Evolutionary conservation across 2,797 vertebrate species (phyloP), one percentile per base, ranked within the genome.

Genomic region (Lateolabrax maculatus): DNA sequence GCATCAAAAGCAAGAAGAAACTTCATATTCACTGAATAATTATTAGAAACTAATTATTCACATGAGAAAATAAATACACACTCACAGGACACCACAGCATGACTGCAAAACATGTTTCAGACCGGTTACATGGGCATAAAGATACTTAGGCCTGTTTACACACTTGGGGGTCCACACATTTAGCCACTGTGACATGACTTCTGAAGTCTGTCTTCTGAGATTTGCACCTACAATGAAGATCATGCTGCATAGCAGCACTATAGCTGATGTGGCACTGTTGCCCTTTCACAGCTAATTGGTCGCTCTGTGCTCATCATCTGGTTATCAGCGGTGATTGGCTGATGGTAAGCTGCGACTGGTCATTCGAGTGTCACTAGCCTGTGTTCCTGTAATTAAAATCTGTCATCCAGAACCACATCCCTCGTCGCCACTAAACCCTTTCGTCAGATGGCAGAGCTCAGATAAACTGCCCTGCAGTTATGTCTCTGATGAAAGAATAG

Each of bases 311-410:
- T 93, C 91, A 90, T 94, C 93, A 93, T 93, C 88, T 92, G 91
- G 85, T 94, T 93, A 94, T 95, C 94, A 94, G 87, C 74, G 3
- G 79, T 91, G 92, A 94, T 94, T 95, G 94, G 93, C 94, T 94
- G 93, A 93, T 85, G 90, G 88, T 90, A 83, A 91, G 93, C 92
- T 90, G 89, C 83, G 87, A 94, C 92, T 92, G 93, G 93, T 93
- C 94, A 94, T 93, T 93, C 88, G 69, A 91, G 93, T 94, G 95
- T 93, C 94, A 94, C 94, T 90, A 79, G 93, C 87, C 92, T 89
- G 87, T 93, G 93, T 94, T 94, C 92, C 93, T 93, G 92, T 95
- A 95, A 95, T 96, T 95, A 95, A 96, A 96, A 94, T 91, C 95
- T 95, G 92, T 94, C 94, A 95, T 94, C 92, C 95, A 94, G 94